Conservation (phyloP, 2,888 invertebrate genomes). For the Acronicta leporina region DNA sequence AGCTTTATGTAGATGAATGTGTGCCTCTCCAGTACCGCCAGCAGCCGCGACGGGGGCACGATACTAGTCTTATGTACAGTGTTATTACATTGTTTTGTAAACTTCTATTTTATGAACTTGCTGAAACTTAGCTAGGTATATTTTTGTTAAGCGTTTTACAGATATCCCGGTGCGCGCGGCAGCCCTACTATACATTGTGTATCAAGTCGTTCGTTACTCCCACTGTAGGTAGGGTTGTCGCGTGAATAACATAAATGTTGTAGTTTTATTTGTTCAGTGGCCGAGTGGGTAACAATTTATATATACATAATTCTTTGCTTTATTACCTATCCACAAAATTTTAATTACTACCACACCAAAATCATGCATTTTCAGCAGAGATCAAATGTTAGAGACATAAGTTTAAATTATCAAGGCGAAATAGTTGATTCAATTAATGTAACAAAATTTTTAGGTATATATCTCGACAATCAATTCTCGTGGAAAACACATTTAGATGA, state of each 20-base stretch:
- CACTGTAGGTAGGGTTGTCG: conserved; percentile 31
- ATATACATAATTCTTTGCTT: too few relatives aligned
- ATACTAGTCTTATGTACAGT: conserved; percentile 80
- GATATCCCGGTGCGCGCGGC: conserved; percentile 41
- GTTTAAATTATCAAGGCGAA: too few relatives aligned
- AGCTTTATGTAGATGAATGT: conserved; percentile 81
- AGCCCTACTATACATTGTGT: conserved; percentile 24
- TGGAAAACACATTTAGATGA: too few relatives aligned
- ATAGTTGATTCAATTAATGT: too few relatives aligned
- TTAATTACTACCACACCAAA: conserved; percentile 19
- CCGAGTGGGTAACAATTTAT: conserved; percentile 23
- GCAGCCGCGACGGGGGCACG: conserved; percentile 45
- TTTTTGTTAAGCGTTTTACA: conserved; percentile 83
- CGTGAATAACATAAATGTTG: conserved; percentile 40
- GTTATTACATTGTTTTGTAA: conserved; percentile 82
- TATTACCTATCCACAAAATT: conserved; percentile 24
- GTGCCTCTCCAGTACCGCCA: conserved; percentile 66
- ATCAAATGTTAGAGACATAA: too few relatives aligned
- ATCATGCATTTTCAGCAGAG: too few relatives aligned
- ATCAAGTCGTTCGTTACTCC: conserved; percentile 1
- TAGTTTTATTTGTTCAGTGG: conserved; percentile 44
- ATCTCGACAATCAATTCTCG: too few relatives aligned
- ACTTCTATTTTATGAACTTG: conserved; percentile 78
- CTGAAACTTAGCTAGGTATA: conserved; percentile 79
- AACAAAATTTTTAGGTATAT: too few relatives aligned